phyloP scores from a whole-genome alignment of 1,140 invertebrate genomes.

The Drosophila pallidifrons region DNA sequence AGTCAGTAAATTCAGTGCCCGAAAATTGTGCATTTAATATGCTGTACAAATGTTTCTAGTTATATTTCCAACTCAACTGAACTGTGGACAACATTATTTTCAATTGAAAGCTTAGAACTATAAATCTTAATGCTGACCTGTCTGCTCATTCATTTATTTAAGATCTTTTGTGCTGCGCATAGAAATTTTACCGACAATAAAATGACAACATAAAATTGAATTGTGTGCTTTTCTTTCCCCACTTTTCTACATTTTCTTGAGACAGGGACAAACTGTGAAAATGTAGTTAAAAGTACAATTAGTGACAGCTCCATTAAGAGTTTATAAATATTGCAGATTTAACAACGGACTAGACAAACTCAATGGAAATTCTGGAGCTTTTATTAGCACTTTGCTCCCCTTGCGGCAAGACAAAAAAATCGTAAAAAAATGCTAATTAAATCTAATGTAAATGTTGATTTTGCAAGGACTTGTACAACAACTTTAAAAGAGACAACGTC shows the following conservation, averaged over 20 bases:
- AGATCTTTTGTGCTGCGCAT: conserved; percentile 5
- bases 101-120: neutral
- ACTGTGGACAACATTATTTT: neutral
- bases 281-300: conserved; percentile 54
- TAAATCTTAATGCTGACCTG: conserved; percentile 9
- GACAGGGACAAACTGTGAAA: conserved; percentile 32
- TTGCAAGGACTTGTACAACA: conserved; percentile 9
- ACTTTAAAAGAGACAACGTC: neutral
- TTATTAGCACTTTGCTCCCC: conserved; percentile 49
- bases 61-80: neutral
- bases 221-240: conserved; percentile 45
- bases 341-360: conserved; percentile 8
- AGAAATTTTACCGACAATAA: conserved; percentile 38
- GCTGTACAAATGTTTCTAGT: neutral
- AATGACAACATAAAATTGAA: conserved; percentile 63
- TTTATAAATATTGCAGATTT: conserved; percentile 53
- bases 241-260: neutral
- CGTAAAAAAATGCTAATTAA: conserved; percentile 71
- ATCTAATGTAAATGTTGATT: conserved; percentile 64
- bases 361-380: conserved; percentile 53
- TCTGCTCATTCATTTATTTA: conserved; percentile 21
- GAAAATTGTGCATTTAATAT: neutral
- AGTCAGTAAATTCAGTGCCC: neutral
- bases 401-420: conserved; percentile 25
- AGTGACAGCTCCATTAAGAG: conserved; percentile 50